These are phyloP conservation scores for Temnothorax unifasciatus DNA, from an alignment of 2,888 invertebrate species.

Conservation along the genomic window DNA sequence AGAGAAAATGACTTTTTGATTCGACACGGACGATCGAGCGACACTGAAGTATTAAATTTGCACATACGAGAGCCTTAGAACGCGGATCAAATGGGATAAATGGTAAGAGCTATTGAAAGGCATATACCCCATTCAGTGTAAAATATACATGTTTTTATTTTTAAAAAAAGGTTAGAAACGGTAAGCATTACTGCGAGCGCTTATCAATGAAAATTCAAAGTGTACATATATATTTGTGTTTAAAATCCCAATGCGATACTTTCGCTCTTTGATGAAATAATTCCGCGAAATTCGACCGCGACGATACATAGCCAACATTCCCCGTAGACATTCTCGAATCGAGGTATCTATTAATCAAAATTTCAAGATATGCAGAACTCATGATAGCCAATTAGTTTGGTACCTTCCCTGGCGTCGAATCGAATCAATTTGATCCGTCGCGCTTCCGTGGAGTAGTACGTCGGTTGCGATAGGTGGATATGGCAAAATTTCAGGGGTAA, in stretches of 20 bases:
- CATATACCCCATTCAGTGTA: not conserved
- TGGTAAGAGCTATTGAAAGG: not conserved
- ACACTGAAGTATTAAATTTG: slow-evolving; percentile 39
- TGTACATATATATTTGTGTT: not conserved
- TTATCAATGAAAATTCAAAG: not conserved
- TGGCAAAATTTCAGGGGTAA: slow-evolving; percentile 70
- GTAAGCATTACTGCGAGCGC: not conserved
- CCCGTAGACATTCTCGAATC: slow-evolving; percentile 22
- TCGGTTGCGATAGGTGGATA: slow-evolving; percentile 49
- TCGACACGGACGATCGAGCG: slow-evolving; percentile 30
- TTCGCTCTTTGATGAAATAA: not conserved
- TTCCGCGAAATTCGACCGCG: not conserved
- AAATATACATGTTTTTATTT: not conserved
- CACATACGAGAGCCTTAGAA: not conserved
- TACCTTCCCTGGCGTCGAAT: slow-evolving; percentile 40
- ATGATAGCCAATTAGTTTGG: slow-evolving; percentile 56
- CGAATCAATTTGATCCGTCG: slow-evolving; percentile 57
- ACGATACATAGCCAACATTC: slow-evolving; percentile 5
- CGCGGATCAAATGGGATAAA: not conserved
- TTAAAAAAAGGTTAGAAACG: not conserved
- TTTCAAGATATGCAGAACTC: slow-evolving; percentile 49
- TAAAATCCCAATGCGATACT: not conserved
- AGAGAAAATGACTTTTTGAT: slow-evolving; percentile 43
- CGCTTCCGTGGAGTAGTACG: slow-evolving; percentile 33
- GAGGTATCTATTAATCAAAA: slow-evolving; percentile 52